A percentile compares a stretch with the other conserved stretches of the same genome.
Evolutionary conservation across 2,113 vertebrate genomes (phyloP).

Genomic region (Hippolais icterina): DNA sequence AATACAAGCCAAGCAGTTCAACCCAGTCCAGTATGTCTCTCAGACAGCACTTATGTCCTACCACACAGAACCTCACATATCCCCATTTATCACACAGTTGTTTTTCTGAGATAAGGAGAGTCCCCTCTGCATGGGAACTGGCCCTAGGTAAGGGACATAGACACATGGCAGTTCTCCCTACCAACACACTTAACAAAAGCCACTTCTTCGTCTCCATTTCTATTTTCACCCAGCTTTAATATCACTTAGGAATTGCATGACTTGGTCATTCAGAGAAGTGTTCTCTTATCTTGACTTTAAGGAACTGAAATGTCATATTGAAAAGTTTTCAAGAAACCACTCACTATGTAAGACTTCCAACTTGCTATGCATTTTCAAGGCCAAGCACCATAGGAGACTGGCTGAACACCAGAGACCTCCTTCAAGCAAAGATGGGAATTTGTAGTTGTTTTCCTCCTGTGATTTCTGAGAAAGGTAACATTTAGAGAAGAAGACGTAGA

Average conservation of each 20-base stretch:
- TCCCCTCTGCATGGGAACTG: not conserved
- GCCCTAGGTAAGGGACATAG: not conserved
- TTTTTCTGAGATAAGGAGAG: not conserved
- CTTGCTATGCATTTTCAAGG: not conserved
- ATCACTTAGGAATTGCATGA: not conserved
- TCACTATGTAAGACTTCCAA: not conserved
- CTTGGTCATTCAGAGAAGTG: not conserved
- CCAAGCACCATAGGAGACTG: not conserved
- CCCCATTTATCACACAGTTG: not conserved
- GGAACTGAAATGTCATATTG: not conserved
- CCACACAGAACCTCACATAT: not conserved
- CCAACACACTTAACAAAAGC: not conserved
- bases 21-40: not conserved
- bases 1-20: conserved; percentile 37
- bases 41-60: not conserved
- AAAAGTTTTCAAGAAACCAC: not conserved
- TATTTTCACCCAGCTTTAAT: not conserved
- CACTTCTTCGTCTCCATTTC: not conserved
- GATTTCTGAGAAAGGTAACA: not conserved
- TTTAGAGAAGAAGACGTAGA: conserved; percentile 24
- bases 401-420: not conserved
- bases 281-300: not conserved
- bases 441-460: not conserved
- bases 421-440: not conserved
- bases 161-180: not conserved